phyloP scores from a whole-genome alignment of 1,140 invertebrate species.

The Lordiphosa stackelbergi region DNA sequence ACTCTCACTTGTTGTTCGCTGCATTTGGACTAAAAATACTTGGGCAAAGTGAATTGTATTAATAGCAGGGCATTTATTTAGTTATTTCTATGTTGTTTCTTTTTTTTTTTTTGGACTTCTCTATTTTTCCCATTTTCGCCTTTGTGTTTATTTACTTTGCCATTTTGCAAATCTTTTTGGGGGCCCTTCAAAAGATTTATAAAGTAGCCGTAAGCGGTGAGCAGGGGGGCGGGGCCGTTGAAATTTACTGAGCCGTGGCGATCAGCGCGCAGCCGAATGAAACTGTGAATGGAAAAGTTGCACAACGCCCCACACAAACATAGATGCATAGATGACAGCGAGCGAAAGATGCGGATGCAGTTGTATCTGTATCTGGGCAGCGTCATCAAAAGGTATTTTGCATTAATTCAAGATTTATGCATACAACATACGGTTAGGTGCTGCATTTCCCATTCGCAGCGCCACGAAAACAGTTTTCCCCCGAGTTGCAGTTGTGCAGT shows the following conservation, averaged over 20 bases:
- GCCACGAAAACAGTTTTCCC: constrained; percentile 47
- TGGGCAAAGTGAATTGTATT: constrained; percentile 75
- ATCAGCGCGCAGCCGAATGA: constrained; percentile 56
- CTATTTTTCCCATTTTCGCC: constrained; percentile 29
- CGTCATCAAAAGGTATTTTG: constrained; percentile 75
- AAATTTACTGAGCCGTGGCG: constrained; percentile 71
- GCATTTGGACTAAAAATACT: constrained; percentile 68
- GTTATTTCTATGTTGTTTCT: constrained; percentile 57
- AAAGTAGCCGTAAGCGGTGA: constrained; percentile 38
- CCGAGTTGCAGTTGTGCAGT: constrained; percentile 30
- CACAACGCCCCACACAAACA: constrained; percentile 46
- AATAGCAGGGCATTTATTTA: constrained; percentile 76
- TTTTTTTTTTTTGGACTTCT: constrained; percentile 26
- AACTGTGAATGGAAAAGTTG: constrained; percentile 72
- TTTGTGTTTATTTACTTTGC: constrained; percentile 76
- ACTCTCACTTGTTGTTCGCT: constrained; percentile 50
- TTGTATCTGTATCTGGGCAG: constrained; percentile 46
- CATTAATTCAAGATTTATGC: constrained; percentile 77
- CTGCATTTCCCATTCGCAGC: constrained; percentile 65
- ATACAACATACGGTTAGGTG: constrained; percentile 61
- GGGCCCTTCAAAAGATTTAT: constrained; percentile 72
- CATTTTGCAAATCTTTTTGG: constrained; percentile 43
- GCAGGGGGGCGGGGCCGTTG: constrained; percentile 17
- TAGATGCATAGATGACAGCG: constrained; percentile 2
- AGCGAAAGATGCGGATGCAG: constrained; percentile 33